Percentiles rank a stretch among this genome's conserved stretches.
These are phyloP conservation scores for Xestoiulus laeticollis DNA, from an alignment of 2,888 invertebrate genomes.

Conservation along the genomic window DNA sequence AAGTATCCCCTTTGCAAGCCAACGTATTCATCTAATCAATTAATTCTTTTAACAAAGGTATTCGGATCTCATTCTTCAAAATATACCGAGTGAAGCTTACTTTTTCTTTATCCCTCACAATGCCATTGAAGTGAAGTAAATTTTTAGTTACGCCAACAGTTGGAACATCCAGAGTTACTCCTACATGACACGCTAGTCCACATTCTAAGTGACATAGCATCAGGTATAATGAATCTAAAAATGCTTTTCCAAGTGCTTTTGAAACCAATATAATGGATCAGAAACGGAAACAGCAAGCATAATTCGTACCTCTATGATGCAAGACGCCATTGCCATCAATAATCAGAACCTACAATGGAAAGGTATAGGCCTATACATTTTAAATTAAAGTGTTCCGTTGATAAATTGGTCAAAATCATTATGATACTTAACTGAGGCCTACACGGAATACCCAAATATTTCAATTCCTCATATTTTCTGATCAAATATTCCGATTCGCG, in stretches of 20 bases:
- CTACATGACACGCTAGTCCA: constrained; percentile 67
- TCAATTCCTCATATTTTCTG: not conserved
- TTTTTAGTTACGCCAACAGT: constrained; percentile 67
- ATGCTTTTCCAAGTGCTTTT: not conserved
- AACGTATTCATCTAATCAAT: not conserved
- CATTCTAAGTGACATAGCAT: too few species aligned
- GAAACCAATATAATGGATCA: not conserved
- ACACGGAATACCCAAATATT: not conserved
- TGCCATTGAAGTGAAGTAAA: constrained; percentile 63
- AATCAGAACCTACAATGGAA: constrained; percentile 63
- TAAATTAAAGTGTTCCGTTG: too few species aligned
- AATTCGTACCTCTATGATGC: constrained; percentile 63
- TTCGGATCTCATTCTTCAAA: not conserved
- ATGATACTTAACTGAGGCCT: constrained; percentile 48
- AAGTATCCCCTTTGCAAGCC: constrained; percentile 44
- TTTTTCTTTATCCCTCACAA: constrained; percentile 61
- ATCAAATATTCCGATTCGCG: constrained; percentile 61
- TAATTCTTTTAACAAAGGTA: constrained; percentile 16
- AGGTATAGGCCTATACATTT: not conserved
- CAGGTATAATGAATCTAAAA: too few species aligned
- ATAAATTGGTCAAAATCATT: not conserved
- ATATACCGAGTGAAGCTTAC: constrained; percentile 56
- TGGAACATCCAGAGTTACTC: constrained; percentile 63
- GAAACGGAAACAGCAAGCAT: not conserved
- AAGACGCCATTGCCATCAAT: constrained; percentile 67